Evolutionary conservation across 1,140 invertebrate genomes (phyloP), one percentile per base, ranked within the genome.

Genomic region (Paraescarpia echinospica): DNA sequence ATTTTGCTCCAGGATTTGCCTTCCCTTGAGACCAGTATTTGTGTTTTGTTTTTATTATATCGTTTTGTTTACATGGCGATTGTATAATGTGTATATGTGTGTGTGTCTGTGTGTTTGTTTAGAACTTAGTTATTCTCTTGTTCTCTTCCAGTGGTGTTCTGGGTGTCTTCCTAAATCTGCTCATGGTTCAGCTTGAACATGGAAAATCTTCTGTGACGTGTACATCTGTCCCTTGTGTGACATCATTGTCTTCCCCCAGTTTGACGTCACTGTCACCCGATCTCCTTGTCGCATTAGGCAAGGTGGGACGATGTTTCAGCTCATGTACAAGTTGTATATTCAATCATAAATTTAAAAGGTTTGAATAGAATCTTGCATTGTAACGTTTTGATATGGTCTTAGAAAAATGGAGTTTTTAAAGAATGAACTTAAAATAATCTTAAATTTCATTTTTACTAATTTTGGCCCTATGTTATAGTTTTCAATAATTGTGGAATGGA

Each of bases 131-230:
- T n/a, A 35, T 34, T 33, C 9, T 41, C 35, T 91, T 91, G 41
- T 41, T 35, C 34, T 27, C 41, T 18, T 91, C 27, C 91, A 91
- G 91, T 31, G 91, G 91, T 91, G 91, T 91, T 9, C 34, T 41
- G 41, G 91, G 91, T 35, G 41, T 41, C n/a, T 59, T 91, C 31
- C 35, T 91, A 14, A 91, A 0, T 59, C 41, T 91, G 91, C 34
- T 9, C 8, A 18, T 59, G 41, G 27, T 91, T 35, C 59, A 91
- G 33, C 41, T 91, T 41, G n/a, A 59, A 35, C n/a, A 91, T 41
- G 59, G n/a, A 31, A 33, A 1, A 35, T 35, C 91, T 18, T n/a
- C 31, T 35, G 91, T 77, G 18, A 22, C 59, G 0, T 77, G 8
- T 27, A 77, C 59, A 77, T 77, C 59, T 77, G 59, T 27, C 59